These are phyloP conservation scores for Oxycera nigricornis DNA, from an alignment of 2,888 invertebrate species.

Conservation along the genomic window DNA sequence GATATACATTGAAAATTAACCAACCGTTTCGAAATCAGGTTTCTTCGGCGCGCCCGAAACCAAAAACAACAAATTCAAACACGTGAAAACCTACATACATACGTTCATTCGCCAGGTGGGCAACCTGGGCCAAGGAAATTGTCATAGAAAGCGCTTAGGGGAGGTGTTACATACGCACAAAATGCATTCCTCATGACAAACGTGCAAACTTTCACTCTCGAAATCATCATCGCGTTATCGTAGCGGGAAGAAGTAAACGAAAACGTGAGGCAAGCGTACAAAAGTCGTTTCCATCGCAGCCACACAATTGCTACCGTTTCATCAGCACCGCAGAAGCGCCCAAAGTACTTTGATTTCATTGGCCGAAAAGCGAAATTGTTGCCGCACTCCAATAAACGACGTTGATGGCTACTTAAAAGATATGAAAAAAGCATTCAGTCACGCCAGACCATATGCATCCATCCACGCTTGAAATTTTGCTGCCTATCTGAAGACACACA, in stretches of 20 bases:
- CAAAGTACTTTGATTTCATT: neutral
- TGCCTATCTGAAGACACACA: conserved; percentile 3
- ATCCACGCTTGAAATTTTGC: neutral
- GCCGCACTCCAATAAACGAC: neutral
- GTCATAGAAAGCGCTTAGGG: neutral
- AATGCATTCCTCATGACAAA: conserved; percentile 23
- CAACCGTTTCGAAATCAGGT: neutral
- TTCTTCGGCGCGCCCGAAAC: too few species aligned
- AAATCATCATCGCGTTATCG: neutral
- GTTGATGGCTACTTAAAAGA: neutral
- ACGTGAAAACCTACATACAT: neutral
- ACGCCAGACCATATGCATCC: neutral
- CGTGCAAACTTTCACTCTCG: conserved; percentile 24
- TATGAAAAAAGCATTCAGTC: neutral
- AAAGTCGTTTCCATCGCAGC: too few species aligned
- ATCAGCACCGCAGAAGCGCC: neutral
- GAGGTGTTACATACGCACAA: neutral
- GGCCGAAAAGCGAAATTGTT: neutral
- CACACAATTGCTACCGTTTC: neutral
- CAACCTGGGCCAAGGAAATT: neutral
- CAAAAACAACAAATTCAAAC: neutral
- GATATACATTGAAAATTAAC: neutral
- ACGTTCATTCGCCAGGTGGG: neutral
- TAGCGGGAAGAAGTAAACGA: too few species aligned
- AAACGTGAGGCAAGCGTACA: too few species aligned